Conservation (phyloP, 1,140 invertebrate genomes). For the Magallana angulata region DNA sequence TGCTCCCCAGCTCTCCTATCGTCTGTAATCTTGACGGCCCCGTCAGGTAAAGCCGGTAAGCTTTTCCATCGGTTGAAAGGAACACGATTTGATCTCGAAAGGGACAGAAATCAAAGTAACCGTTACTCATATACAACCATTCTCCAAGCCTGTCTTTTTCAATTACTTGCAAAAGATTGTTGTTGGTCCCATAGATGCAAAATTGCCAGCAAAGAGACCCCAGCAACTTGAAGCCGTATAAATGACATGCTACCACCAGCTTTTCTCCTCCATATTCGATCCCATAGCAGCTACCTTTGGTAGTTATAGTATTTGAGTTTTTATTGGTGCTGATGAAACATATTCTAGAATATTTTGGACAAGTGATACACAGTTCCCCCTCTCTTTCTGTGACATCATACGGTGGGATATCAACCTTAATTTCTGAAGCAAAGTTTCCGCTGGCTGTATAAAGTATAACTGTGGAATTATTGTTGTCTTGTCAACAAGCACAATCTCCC, state of each 20-base stretch:
- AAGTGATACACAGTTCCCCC: not conserved
- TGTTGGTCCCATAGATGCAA: not conserved
- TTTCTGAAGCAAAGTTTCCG: not conserved
- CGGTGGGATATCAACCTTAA: not conserved
- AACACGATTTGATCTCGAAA: constrained; percentile 5
- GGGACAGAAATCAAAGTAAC: not conserved
- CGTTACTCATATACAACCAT: not conserved
- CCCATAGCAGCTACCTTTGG: not conserved
- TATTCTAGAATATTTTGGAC: not conserved
- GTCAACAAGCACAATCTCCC: not conserved
- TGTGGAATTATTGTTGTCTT: not conserved
- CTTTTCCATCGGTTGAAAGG: not conserved
- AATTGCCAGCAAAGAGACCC: not conserved
- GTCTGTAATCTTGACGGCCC: not conserved
- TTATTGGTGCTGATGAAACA: no score
- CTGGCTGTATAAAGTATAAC: not conserved
- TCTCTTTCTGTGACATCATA: constrained; percentile 1
- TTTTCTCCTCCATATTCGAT: not conserved
- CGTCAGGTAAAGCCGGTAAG: not conserved
- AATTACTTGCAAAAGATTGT: not conserved
- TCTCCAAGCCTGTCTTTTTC: not conserved
- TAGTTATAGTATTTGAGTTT: no score
- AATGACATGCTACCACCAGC: not conserved
- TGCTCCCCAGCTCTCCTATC: not conserved
- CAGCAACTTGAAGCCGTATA: not conserved